Percentiles rank a stretch among this genome's conserved stretches.
These are phyloP conservation scores for Actinernus sp. DNA, from an alignment of 92 coral and sea anemone genomes.

Conservation along the genomic window DNA sequence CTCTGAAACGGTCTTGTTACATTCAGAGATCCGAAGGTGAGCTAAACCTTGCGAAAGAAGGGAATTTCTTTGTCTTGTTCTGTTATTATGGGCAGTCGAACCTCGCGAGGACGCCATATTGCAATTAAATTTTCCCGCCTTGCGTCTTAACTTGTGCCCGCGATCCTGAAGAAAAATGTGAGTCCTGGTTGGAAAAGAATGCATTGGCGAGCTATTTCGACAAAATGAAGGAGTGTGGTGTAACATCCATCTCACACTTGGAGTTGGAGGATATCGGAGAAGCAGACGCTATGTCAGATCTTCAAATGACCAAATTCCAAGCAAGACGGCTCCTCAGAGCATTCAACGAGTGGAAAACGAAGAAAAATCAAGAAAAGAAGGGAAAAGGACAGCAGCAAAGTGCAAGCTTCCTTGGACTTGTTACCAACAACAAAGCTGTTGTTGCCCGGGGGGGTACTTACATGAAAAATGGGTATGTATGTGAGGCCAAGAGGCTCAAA, in stretches of 20 bases:
- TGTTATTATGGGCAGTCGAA: conserved; percentile 25
- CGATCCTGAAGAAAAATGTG: too few species aligned
- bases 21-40: conserved; percentile 39
- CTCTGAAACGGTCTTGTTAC: conserved; percentile 41
- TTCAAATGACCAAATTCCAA: conserved; percentile 50
- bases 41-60: conserved; percentile 40
- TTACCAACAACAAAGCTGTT: conserved; percentile 26
- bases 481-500: too few species aligned
- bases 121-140: too few species aligned
- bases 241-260: conserved; percentile 27
- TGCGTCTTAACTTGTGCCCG: too few species aligned
- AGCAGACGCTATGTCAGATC: conserved; percentile 25
- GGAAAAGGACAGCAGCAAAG: conserved; percentile 18
- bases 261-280: conserved; percentile 35
- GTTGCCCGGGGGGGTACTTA: too few species aligned
- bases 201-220: conserved; percentile 5
- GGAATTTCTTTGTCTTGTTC: conserved; percentile 55
- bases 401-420: neutral
- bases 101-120: neutral
- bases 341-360: conserved; percentile 36
- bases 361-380: conserved; percentile 5
- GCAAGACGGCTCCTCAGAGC: conserved; percentile 49
- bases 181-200: too few species aligned
- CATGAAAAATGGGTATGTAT: too few species aligned
- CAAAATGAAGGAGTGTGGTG: conserved; percentile 36